Evolutionary conservation across 2,888 invertebrate species (phyloP), one percentile per base, ranked within the genome.

Genomic region (Chydorus sphaericus): DNA sequence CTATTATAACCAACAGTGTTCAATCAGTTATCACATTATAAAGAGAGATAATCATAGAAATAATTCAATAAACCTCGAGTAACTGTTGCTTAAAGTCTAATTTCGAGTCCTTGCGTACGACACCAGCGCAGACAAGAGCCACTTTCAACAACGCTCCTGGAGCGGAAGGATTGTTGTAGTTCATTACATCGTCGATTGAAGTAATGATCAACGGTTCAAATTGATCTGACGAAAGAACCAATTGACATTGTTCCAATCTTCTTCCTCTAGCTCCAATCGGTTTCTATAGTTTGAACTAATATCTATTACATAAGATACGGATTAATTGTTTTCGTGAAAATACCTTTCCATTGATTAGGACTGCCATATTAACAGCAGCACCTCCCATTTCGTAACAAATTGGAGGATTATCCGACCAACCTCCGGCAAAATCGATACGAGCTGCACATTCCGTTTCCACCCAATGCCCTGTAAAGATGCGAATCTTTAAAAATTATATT

Each of bases 341-440:
- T 30, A 62, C 62, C 56, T 70, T 66, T 39, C 69, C 72, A 64
- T 75, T 70, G 29, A 77, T 63, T 26, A 66, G 62, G 11, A 77
- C 63, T 8, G 74, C 74, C 55, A 68, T 57, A 57, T 72, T 71
- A 8, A 75, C 70, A 11, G 71, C 71, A 29, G 71, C 70, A 4
- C 73, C 73, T 4, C 73, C 72, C 58, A 70, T 67, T 62, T 74
- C 74, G 60, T 75, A 75, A 10, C 75, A 75, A 55, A 77, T 75
- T 2, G 76, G 77, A 6, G 77, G 76, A 4, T 76, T 76, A 64
- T 77, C 77, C 2, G 44, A 44, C 77, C 77, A 77, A 0, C 76
- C 77, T 2, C 77, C 76, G 16, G 72, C 67, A 5, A 75, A 62
- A 63, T 76, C 75, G 29, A 73, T 66, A 55, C 75, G 64, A 8